Base-by-base conservation (phyloP, 1,140 invertebrate species). In the Chionoecetes opilio region DNA sequence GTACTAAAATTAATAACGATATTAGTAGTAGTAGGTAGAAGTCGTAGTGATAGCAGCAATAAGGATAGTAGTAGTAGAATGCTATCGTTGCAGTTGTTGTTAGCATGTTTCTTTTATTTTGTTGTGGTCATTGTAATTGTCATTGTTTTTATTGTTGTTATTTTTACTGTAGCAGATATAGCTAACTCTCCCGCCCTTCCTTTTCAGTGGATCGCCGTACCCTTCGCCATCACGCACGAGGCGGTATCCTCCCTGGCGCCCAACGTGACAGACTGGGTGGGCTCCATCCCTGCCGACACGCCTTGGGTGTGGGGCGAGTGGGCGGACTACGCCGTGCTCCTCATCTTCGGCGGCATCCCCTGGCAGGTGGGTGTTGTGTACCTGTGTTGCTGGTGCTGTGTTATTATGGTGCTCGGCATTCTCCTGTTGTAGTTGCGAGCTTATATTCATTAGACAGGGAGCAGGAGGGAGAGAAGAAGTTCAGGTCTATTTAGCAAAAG, bases 321-420 rank as follows among this genome's bases (percentile, higher is more conserved):
- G 97, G 97, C 98, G n/a, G 98, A 99, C 97, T 97, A 97, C 85
- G 98, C 98, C 97, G 97, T 98, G 8, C 97, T 98, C 26, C 97
- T 98, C 6, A 97, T 98, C 82, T 98, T 98, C 96, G 98, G 98
- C 3, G 98, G 98, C 82, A 98, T 99, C 96, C 98, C 98, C 63
- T 99, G 98, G 98, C 98, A 98, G 98, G 98, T 98, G 95, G 96
- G 53, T 92, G 93, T 32, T 46, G 46, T 53, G 46, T 53, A 6
- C n/a, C n/a, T 41, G 8, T 85, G 8, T 85, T 5, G 34, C 34
- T 14, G 3, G 29, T 85, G 82, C 2, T 85, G 0, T 9, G 29
- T 14, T 82, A 82, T 29, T 21, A 34, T 85, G 34, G 9, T 31
- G 34, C 9, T 85, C n/a, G 34, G 82, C 9, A n/a, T 34, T 85